These are phyloP conservation scores for Leptopilina clavipes DNA, from an alignment of 1,140 invertebrate genomes.

Conservation along the genomic window DNA sequence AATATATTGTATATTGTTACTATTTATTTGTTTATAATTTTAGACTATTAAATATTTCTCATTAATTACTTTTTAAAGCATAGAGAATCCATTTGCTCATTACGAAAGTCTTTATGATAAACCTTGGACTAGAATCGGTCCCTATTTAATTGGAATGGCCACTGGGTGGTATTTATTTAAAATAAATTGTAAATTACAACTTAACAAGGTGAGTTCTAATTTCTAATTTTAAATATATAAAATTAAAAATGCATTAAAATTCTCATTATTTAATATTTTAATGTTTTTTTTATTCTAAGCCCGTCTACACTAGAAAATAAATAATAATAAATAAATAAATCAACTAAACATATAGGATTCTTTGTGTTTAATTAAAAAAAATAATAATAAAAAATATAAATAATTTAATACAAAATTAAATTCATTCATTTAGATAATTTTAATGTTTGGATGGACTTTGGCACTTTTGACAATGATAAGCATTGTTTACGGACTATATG, in stretches of 20 bases:
- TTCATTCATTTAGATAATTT: constrained; percentile 53
- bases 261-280: too few species aligned
- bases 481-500: constrained; percentile 70
- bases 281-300: too few species aligned
- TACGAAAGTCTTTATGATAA: constrained; percentile 72
- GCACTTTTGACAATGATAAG: constrained; percentile 60
- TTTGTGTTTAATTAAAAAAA: too few species aligned
- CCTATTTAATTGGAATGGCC: constrained; percentile 70
- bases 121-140: constrained; percentile 69
- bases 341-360: too few species aligned
- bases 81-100: constrained; percentile 69
- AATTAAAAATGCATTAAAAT: too few species aligned
- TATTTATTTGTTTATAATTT: too few species aligned
- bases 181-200: constrained; percentile 62
- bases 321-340: too few species aligned
- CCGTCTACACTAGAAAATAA: too few species aligned
- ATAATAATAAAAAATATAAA: too few species aligned
- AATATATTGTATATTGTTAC: too few species aligned
- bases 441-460: constrained; percentile 62
- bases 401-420: background rate
- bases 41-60: too few species aligned
- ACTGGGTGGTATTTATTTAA: constrained; percentile 68
- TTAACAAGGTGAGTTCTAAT: constrained; percentile 58
- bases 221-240: constrained; percentile 27
- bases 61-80: constrained; percentile 58